Base-by-base conservation (phyloP, 1,140 invertebrate genomes). In the Drosophila eugracilis region DNA sequence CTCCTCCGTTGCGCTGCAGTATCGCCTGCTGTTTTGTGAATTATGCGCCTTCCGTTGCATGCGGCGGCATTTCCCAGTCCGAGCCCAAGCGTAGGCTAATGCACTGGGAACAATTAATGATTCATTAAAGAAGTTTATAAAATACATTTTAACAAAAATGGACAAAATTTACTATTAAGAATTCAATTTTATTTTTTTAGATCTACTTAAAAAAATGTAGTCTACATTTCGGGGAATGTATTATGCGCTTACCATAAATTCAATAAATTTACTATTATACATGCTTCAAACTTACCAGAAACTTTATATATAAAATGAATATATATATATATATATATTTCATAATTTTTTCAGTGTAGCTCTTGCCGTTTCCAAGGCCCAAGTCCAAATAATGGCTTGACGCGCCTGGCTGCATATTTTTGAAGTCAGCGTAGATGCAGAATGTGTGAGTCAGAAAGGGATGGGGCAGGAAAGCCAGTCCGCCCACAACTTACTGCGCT, bases 21-120 rank as follows among this genome's bases (percentile, higher is more conserved):
- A 62, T 63, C 45, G 65, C 83, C 78, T 88, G 81, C 83, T 86
- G 81, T 88, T 86, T 86, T 86, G 55, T 86, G 83, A 86, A 86
- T 89, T 86, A 86, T 86, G 70, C 83, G 81, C 81, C 84, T 88
- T 86, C 81, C 81, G 83, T 86, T 86, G 81, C 81, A 86, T 88
- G 81, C 55, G 83, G 83, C 81, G 81, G 70, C 78, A 73, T 72
- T 70, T 48, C 77, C 81, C 57, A 62, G 71, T 54, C 73, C 78
- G 49, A 73, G 53, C 21, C 39, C 26, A 37, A 24, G 53, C 19
- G 15, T 36, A 37, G 39, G 59, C 9, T 10, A 41, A 12, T 14
- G 17, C 60, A 42, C 62, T 69, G 36, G 17, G 15, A 39, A 6
- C 9, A 32, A 9, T 10, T 14, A 0, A n/a, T n/a, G n/a, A n/a